A percentile compares a stretch with the other conserved stretches of the same genome.
These are phyloP conservation scores for Andrena cerasifolii DNA, from an alignment of 1,140 invertebrate genomes.

Conservation along the genomic window DNA sequence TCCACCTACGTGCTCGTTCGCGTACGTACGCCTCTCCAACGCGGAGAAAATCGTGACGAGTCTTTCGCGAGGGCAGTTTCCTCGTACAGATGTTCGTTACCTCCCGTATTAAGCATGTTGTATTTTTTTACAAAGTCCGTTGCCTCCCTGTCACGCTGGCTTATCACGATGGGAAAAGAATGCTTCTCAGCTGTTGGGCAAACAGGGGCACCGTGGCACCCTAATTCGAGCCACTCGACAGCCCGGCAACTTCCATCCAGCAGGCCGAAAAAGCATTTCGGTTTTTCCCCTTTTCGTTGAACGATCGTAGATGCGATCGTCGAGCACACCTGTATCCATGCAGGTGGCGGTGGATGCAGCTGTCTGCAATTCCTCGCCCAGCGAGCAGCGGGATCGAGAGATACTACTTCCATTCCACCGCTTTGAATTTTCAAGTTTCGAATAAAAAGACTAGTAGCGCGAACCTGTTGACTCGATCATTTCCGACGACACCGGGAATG, in stretches of 20 bases:
- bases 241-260: neutral
- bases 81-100: too few species aligned
- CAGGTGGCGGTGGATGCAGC: slow-evolving; percentile 74
- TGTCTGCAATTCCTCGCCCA: too few species aligned
- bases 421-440: too few species aligned
- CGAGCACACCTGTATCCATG: slow-evolving; percentile 69
- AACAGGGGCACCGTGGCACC: neutral
- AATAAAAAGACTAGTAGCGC: too few species aligned
- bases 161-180: neutral
- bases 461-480: too few species aligned
- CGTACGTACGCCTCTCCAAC: neutral
- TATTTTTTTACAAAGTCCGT: too few species aligned
- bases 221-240: neutral
- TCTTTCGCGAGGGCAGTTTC: too few species aligned
- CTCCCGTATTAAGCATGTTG: too few species aligned
- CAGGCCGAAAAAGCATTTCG: neutral
- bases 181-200: neutral
- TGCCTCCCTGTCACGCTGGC: neutral
- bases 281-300: neutral
- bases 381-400: too few species aligned
- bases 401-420: too few species aligned
- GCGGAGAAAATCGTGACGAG: neutral
- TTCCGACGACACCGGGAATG: too few species aligned
- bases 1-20: neutral
- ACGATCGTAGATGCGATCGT: slow-evolving; percentile 34